A percentile compares a stretch with the other conserved stretches of the same genome.
Conservation (phyloP, 2,888 invertebrate genomes). For the Phorcus lineatus region DNA sequence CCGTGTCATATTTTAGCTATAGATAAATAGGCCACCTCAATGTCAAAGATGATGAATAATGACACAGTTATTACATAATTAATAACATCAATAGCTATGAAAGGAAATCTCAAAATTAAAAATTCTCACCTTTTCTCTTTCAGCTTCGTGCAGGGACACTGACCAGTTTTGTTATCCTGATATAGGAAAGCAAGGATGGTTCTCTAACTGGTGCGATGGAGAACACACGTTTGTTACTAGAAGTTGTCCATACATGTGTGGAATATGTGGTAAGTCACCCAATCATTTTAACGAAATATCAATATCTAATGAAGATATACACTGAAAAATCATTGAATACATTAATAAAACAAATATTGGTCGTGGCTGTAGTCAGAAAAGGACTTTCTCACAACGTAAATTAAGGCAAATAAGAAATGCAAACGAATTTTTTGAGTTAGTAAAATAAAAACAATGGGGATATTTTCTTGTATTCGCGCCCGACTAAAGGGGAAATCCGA, state of each 20-base stretch:
- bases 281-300: background rate
- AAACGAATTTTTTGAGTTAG: too few relatives aligned
- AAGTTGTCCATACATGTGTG: constrained; percentile 23
- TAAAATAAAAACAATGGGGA: too few relatives aligned
- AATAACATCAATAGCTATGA: too few relatives aligned
- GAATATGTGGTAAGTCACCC: background rate
- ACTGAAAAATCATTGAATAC: background rate
- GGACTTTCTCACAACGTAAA: too few relatives aligned
- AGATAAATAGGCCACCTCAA: too few relatives aligned
- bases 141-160: background rate
- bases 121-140: background rate
- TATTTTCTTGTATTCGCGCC: too few relatives aligned
- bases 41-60: too few relatives aligned
- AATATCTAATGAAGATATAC: background rate
- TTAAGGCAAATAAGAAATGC: too few relatives aligned
- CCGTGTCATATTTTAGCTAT: too few relatives aligned
- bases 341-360: background rate
- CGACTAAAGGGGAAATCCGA: too few relatives aligned
- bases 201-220: background rate
- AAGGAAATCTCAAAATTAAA: too few relatives aligned
- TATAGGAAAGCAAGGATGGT: background rate
- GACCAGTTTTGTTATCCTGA: background rate
- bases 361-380: background rate
- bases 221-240: background rate
- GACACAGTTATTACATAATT: too few relatives aligned